phyloP scores from a whole-genome alignment of 2,113 vertebrate species.

The Fukomys damarensis region DNA sequence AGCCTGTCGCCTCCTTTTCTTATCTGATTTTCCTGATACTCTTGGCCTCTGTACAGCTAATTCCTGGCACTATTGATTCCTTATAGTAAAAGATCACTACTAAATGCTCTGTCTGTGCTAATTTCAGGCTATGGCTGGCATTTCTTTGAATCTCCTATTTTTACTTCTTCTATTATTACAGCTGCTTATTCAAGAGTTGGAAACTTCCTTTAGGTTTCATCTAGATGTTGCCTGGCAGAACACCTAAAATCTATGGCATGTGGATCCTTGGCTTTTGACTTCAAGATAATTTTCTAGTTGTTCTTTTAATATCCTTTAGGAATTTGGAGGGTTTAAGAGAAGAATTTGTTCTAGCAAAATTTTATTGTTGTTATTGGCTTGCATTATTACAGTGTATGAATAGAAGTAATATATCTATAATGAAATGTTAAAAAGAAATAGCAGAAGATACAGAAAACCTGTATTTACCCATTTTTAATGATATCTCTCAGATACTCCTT shows the following conservation, averaged over 20 bases:
- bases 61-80: background rate
- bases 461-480: background rate
- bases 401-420: background rate
- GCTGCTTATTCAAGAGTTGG: background rate
- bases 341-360: background rate
- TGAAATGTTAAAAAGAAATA: background rate
- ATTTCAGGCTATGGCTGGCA: background rate
- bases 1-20: background rate
- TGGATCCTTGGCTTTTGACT: background rate
- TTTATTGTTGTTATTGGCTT: background rate
- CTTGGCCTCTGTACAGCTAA: background rate
- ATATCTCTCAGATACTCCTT: background rate
- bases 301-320: background rate
- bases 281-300: background rate
- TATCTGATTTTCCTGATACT: background rate
- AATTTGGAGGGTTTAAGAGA: background rate
- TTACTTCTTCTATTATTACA: background rate
- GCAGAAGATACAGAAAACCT: background rate
- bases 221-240: background rate
- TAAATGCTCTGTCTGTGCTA: background rate
- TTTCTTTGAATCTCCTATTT: background rate
- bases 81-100: background rate
- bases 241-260: background rate
- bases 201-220: background rate
- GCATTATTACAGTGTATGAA: background rate